Evolutionary conservation across 1,140 invertebrate species (phyloP).

Genomic region (Ceratina japonica): DNA sequence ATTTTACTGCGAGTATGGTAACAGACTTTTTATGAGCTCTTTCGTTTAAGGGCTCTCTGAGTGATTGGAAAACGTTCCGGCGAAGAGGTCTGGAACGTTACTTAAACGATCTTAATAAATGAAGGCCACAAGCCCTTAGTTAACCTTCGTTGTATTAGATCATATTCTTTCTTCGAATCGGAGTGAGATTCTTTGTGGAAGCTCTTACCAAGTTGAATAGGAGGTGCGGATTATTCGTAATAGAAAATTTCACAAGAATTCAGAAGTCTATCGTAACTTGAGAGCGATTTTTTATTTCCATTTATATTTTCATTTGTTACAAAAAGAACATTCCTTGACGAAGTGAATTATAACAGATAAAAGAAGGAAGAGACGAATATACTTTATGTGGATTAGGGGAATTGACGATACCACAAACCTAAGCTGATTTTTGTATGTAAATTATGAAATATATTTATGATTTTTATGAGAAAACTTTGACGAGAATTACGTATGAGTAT

Average conservation of each 20-base stretch:
- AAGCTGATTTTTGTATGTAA: background rate
- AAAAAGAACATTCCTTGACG: too few species aligned
- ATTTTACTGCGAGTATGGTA: background rate
- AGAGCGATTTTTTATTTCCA: too few species aligned
- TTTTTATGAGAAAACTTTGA: background rate
- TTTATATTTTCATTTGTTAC: background rate
- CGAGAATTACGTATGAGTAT: conserved; percentile 9
- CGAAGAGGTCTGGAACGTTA: conserved; percentile 36
- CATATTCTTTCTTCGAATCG: conserved; percentile 53
- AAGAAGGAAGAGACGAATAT: too few species aligned
- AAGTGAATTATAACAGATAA: too few species aligned
- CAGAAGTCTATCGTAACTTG: background rate
- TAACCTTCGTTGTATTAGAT: conserved; percentile 55
- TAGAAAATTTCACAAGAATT: background rate
- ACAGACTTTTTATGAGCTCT: background rate
- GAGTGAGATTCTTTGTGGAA: conserved; percentile 4
- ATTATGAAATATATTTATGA: background rate
- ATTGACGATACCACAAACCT: too few species aligned
- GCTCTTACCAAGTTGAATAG: background rate
- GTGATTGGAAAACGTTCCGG: background rate
- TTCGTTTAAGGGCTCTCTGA: background rate
- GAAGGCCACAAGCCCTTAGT: conserved; percentile 56
- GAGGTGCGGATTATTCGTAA: background rate
- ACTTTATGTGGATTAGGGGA: too few species aligned
- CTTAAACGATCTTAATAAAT: conserved; percentile 46